phyloP scores from a whole-genome alignment of 2,888 invertebrate species.

The Apoda limacodes region DNA sequence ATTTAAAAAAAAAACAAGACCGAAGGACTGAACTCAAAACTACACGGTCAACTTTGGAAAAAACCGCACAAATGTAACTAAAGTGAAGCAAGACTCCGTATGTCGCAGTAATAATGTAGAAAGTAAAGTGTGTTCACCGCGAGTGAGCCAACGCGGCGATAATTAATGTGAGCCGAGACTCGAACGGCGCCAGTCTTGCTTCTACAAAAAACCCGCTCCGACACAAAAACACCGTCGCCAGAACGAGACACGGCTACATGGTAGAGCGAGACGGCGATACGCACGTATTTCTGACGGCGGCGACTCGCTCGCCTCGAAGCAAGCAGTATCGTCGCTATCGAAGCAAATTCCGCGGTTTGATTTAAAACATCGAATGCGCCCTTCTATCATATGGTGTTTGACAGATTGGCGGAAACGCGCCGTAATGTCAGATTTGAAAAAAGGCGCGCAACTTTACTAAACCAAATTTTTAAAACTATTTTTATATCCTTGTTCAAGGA shows the following conservation, averaged over 20 bases:
- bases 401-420: conserved; percentile 63
- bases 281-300: conserved; percentile 63
- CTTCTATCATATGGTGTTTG: conserved; percentile 71
- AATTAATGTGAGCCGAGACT: conserved; percentile 62
- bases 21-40: too few relatives aligned
- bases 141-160: conserved; percentile 56
- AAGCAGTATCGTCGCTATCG: conserved; percentile 52
- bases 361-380: conserved; percentile 65
- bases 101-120: conserved; percentile 45
- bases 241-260: conserved; percentile 40
- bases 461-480: conserved; percentile 7
- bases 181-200: conserved; percentile 52
- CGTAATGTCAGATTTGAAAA: conserved; percentile 60
- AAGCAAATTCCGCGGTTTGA: conserved; percentile 60
- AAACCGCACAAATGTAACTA: too few relatives aligned
- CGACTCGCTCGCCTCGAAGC: conserved; percentile 60
- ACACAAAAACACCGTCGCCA: conserved; percentile 63
- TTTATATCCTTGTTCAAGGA: too few relatives aligned
- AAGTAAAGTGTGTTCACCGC: conserved; percentile 60
- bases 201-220: conserved; percentile 66
- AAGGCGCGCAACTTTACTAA: conserved; percentile 63
- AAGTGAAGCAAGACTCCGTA: too few relatives aligned
- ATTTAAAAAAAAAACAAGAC: too few relatives aligned
- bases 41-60: too few relatives aligned
- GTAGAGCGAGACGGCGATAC: conserved; percentile 38